Evolutionary conservation across 2,113 vertebrate genomes (phyloP).

Genomic region (Hydrolagus affinis): DNA sequence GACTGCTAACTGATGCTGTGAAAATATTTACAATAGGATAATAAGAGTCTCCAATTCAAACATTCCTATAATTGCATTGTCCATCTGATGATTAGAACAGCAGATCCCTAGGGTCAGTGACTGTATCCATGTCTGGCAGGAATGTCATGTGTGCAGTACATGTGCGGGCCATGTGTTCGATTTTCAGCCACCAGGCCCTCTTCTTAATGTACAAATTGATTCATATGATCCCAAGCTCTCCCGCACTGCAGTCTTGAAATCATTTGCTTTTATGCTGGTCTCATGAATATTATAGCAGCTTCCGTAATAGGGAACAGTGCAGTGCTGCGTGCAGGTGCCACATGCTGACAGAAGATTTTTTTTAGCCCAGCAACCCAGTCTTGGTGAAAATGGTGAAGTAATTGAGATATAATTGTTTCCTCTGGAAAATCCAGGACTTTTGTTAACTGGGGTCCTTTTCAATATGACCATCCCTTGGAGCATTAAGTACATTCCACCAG

Average conservation of each 20-base stretch:
- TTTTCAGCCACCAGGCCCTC: slow-evolving; percentile 52
- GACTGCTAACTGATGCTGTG: slow-evolving; percentile 40
- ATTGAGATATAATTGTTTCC: no score
- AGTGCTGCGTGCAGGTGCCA: neutral
- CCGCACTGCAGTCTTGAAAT: slow-evolving; percentile 58
- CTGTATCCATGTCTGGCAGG: slow-evolving; percentile 46
- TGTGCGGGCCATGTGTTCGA: slow-evolving; percentile 52
- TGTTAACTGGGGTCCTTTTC: no score
- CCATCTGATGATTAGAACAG: slow-evolving; percentile 45
- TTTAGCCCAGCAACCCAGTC: no score
- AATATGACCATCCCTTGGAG: no score
- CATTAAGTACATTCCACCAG: no score
- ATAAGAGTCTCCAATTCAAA: slow-evolving; percentile 46
- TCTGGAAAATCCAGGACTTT: no score
- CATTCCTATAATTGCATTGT: slow-evolving; percentile 42
- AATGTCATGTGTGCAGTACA: slow-evolving; percentile 47
- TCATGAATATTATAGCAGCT: neutral
- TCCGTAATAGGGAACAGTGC: neutral
- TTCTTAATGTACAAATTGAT: slow-evolving; percentile 36
- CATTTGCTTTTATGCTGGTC: slow-evolving; percentile 37
- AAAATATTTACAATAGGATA: slow-evolving; percentile 40
- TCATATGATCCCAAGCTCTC: slow-evolving; percentile 42
- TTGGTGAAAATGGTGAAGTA: no score
- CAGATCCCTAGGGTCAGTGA: slow-evolving; percentile 45
- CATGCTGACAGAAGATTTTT: no score